phyloP scores from a whole-genome alignment of 2,797 vertebrate genomes.

The Myripristis murdjan region DNA sequence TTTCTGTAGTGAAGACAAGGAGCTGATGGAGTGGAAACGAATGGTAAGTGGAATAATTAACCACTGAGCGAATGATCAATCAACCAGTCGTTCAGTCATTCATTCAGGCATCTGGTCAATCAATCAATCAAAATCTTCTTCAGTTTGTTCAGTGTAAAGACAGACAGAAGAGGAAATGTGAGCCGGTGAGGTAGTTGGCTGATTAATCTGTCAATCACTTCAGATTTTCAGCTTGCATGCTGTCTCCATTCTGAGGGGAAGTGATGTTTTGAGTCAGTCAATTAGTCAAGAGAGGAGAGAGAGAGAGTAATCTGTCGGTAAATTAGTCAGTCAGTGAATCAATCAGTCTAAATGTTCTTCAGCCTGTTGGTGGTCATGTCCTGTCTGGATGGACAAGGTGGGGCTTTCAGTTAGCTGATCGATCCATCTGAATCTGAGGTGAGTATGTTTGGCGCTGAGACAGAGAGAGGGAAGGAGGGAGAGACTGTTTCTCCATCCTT shows the following conservation, averaged over 20 bases:
- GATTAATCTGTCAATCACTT: too few species aligned
- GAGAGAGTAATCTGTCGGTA: not conserved
- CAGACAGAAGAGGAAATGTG: too few species aligned
- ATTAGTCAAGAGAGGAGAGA: not conserved
- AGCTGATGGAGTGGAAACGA: too few species aligned
- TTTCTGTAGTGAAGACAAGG: too few species aligned
- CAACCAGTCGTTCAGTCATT: not conserved
- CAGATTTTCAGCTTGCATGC: too few species aligned
- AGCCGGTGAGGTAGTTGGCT: too few species aligned
- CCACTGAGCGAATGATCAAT: not conserved
- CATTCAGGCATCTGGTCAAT: not conserved
- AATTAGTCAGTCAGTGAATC: too few species aligned
- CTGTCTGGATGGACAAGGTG: not conserved
- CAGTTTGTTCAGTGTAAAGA: too few species aligned
- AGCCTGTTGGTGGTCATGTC: not conserved
- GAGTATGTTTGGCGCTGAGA: not conserved
- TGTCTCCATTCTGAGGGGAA: too few species aligned
- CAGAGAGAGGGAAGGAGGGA: not conserved
- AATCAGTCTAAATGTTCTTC: not conserved
- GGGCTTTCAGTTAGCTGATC: too few species aligned
- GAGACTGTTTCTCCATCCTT: not conserved
- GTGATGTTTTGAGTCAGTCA: not conserved
- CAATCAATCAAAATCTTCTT: not conserved
- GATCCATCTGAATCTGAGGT: too few species aligned
- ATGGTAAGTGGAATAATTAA: too few species aligned